Percentiles rank a stretch among this genome's conserved stretches.
Conservation (phyloP, 1,140 invertebrate species). For the Drosophila kanapiae region DNA sequence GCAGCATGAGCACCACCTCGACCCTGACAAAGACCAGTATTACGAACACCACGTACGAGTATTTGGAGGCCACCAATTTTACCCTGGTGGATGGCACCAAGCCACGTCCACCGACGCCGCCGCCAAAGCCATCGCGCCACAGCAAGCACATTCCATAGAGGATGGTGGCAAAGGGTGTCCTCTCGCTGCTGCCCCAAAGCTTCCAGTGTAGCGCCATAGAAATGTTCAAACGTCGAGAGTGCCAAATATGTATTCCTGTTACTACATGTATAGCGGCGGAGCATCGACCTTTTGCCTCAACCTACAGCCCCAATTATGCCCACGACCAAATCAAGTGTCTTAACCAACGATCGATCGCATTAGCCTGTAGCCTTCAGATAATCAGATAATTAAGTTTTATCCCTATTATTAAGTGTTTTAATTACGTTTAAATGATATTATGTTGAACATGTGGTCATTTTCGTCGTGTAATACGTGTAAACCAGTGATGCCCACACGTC, state of each 20-base stretch:
- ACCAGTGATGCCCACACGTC: no score
- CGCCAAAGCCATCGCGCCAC: conserved; percentile 87
- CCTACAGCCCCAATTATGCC: background rate
- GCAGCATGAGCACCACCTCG: conserved; percentile 54
- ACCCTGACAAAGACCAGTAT: conserved; percentile 79
- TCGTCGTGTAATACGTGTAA: conserved; percentile 27
- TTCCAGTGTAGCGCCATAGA: conserved; percentile 64
- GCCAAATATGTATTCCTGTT: conserved; percentile 52
- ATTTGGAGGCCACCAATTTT: conserved; percentile 81
- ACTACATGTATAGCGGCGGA: conserved; percentile 42
- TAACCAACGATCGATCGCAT: conserved; percentile 64
- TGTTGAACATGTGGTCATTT: conserved; percentile 80
- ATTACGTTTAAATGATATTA: conserved; percentile 76
- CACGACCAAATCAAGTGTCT: conserved; percentile 74
- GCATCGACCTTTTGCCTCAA: conserved; percentile 59
- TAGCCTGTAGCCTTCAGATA: conserved; percentile 31
- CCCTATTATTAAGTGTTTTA: conserved; percentile 60
- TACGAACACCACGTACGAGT: conserved; percentile 79
- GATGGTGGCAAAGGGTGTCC: conserved; percentile 1
- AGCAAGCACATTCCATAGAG: conserved; percentile 84
- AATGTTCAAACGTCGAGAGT: conserved; percentile 39
- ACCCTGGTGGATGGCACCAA: conserved; percentile 63
- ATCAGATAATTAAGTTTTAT: conserved; percentile 33
- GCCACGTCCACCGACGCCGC: conserved; percentile 86
- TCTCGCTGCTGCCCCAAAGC: conserved; percentile 1